These are phyloP conservation scores for Pyrrhura leucotis DNA, from an alignment of 2,797 vertebrate species.

Conservation along the genomic window DNA sequence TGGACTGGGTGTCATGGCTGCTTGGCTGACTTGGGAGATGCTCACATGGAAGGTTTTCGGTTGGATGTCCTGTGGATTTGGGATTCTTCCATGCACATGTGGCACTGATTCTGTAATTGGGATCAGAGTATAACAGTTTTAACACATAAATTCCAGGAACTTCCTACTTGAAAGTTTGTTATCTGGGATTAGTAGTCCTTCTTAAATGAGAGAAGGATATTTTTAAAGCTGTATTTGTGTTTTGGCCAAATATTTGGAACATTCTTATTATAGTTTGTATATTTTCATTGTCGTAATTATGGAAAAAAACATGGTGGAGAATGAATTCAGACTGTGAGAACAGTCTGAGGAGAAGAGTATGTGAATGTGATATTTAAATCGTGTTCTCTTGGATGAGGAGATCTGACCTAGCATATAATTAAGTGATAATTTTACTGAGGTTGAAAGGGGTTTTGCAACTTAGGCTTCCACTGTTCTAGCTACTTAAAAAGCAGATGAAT, in stretches of 20 bases:
- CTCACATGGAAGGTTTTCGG: neutral
- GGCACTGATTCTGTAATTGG: neutral
- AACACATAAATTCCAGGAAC: fast-evolving
- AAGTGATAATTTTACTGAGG: neutral
- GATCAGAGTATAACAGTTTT: neutral
- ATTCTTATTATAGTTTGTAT: neutral
- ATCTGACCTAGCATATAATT: neutral
- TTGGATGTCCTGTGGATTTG: fast-evolving
- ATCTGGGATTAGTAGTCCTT: neutral
- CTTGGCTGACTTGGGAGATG: neutral
- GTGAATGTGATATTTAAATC: neutral
- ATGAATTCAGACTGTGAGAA: neutral
- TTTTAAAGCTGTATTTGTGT: neutral
- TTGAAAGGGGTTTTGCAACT: neutral
- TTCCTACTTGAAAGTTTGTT: neutral
- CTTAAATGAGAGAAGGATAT: neutral
- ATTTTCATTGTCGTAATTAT: neutral
- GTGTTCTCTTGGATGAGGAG: neutral
- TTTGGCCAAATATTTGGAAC: neutral
- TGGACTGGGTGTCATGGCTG: neutral
- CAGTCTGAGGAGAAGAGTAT: neutral
- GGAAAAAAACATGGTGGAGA: neutral
- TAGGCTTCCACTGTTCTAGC: neutral
- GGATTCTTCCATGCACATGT: fast-evolving
- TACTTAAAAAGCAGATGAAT: neutral